phyloP scores from a whole-genome alignment of 2,113 vertebrate genomes.

The Bujurquina vittata region DNA sequence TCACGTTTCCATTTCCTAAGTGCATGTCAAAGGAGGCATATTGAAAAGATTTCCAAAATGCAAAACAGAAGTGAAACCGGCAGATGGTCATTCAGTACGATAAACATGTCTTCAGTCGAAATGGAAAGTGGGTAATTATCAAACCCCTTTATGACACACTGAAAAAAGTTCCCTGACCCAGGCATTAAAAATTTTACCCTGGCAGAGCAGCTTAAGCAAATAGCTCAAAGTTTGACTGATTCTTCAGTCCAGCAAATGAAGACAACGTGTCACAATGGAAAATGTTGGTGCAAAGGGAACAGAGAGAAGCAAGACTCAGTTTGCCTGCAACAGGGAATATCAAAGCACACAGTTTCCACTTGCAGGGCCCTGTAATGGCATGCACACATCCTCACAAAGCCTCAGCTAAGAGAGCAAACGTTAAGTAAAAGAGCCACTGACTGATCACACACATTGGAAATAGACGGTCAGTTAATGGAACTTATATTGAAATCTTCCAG shows the following conservation, averaged over 20 bases:
- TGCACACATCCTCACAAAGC: constrained; percentile 43
- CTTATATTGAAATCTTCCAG: constrained; percentile 25
- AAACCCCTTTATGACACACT: constrained; percentile 53
- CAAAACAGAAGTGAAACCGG: constrained; percentile 50
- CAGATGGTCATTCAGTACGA: constrained; percentile 49
- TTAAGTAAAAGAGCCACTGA: constrained; percentile 29
- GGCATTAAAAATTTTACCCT: constrained; percentile 52
- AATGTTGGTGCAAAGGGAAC: constrained; percentile 56
- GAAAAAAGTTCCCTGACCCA: constrained; percentile 58
- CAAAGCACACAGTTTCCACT: constrained; percentile 74
- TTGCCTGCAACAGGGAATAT: constrained; percentile 55
- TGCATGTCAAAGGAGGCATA: constrained; percentile 15
- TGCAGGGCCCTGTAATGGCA: constrained; percentile 52
- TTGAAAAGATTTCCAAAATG: constrained; percentile 45
- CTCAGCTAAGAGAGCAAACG: constrained; percentile 13
- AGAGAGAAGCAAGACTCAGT: constrained; percentile 49
- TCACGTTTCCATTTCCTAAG: constrained; percentile 19
- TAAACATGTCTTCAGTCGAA: constrained; percentile 62
- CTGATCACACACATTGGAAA: constrained; percentile 48
- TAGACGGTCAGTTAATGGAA: constrained; percentile 47
- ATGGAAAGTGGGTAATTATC: constrained; percentile 69
- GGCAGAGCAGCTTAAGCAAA: constrained; percentile 63
- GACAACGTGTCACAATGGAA: constrained; percentile 71
- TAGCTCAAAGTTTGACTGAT: constrained; percentile 55
- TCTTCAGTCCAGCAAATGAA: constrained; percentile 58